phyloP scores from a whole-genome alignment of 2,888 invertebrate species.

The Morpho helenor region DNA sequence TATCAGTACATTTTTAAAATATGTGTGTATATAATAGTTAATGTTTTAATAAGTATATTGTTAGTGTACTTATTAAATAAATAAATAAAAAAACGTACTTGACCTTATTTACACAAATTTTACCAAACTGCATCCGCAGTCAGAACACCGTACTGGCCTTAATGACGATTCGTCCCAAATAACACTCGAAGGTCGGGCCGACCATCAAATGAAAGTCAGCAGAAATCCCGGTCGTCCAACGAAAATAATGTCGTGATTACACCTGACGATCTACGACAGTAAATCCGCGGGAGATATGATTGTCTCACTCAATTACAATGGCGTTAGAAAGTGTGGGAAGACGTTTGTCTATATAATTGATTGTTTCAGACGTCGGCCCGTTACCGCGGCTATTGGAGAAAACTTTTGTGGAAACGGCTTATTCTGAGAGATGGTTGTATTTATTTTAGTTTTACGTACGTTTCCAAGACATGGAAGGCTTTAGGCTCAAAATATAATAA shows the following conservation, averaged over 20 bases:
- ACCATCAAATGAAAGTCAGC: constrained; percentile 34
- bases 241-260: constrained; percentile 46
- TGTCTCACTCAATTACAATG: constrained; percentile 64
- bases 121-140: neutral
- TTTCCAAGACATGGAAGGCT: neutral
- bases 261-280: constrained; percentile 29
- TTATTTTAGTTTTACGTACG: neutral
- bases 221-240: constrained; percentile 34
- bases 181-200: constrained; percentile 10
- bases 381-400: constrained; percentile 37
- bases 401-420: constrained; percentile 37
- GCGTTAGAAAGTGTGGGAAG: constrained; percentile 75
- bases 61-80: too few species aligned
- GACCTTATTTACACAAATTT: constrained; percentile 1
- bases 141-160: neutral
- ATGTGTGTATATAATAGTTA: too few species aligned
- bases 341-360: constrained; percentile 53
- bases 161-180: constrained; percentile 7
- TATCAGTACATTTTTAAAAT: too few species aligned
- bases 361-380: constrained; percentile 45
- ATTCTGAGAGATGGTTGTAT: neutral
- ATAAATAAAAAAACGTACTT: too few species aligned
- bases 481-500: too few species aligned
- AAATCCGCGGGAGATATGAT: constrained; percentile 47
- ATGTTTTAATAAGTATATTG: too few species aligned